phyloP scores from a whole-genome alignment of 2,113 vertebrate genomes.

The Seriola dumerili region DNA sequence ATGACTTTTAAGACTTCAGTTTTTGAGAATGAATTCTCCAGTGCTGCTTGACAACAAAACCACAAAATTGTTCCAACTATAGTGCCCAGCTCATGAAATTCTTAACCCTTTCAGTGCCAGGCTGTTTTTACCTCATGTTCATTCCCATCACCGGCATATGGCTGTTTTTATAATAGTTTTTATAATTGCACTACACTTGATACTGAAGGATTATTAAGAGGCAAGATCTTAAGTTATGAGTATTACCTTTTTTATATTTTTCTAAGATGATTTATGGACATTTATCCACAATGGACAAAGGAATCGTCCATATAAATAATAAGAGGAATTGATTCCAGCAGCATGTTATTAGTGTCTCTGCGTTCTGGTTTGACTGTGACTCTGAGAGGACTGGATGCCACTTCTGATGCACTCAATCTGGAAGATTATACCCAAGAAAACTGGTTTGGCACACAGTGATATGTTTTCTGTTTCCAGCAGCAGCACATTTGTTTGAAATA shows the following conservation, averaged over 20 bases:
- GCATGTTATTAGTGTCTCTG: neutral
- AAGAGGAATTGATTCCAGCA: neutral
- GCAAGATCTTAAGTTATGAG: neutral
- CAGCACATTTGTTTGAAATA: neutral
- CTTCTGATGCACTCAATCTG: neutral
- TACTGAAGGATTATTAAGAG: neutral
- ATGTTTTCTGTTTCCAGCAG: neutral
- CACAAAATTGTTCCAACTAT: slow-evolving; percentile 17
- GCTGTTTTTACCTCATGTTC: neutral
- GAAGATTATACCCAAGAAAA: neutral
- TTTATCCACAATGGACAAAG: neutral
- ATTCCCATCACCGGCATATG: neutral
- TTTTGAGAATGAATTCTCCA: slow-evolving; percentile 3
- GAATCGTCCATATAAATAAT: neutral
- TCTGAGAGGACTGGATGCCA: neutral
- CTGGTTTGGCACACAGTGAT: neutral
- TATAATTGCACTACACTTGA: neutral
- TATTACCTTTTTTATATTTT: neutral
- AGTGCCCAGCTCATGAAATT: slow-evolving; percentile 23
- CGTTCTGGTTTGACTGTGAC: neutral
- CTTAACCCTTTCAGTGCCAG: slow-evolving; percentile 20
- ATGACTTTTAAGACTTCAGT: neutral
- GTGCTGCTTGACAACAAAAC: slow-evolving; percentile 37
- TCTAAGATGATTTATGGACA: neutral
- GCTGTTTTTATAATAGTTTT: neutral